A percentile compares a stretch with the other conserved stretches of the same genome.
These are phyloP conservation scores for Ichneumon xanthorius DNA, from an alignment of 2,888 invertebrate species.

Conservation along the genomic window DNA sequence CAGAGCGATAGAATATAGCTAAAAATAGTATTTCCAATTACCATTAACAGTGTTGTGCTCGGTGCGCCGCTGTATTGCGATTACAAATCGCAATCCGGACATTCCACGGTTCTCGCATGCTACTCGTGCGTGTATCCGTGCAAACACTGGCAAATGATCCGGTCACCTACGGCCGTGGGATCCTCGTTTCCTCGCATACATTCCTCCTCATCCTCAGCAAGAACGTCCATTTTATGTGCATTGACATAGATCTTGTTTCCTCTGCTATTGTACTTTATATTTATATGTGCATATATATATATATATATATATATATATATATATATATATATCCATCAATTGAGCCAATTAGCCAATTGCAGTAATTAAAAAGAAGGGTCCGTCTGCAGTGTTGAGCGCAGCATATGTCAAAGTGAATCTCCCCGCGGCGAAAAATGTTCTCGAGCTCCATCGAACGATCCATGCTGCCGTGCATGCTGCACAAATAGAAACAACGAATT, in stretches of 20 bases:
- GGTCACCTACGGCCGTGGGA: slow-evolving; percentile 25
- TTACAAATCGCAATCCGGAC: slow-evolving; percentile 45
- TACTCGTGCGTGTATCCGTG: slow-evolving; percentile 6
- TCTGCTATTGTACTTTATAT: slow-evolving; percentile 1
- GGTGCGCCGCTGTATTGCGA: slow-evolving; percentile 21
- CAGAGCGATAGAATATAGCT: slow-evolving; percentile 26
- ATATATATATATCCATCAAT: slow-evolving; percentile 68
- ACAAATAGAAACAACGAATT: neutral
- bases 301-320: too few species aligned
- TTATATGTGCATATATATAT: neutral
- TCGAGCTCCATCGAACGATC: slow-evolving; percentile 21
- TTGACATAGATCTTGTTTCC: slow-evolving; percentile 16
- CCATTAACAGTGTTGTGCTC: slow-evolving; percentile 25
- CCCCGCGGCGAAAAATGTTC: slow-evolving; percentile 21
- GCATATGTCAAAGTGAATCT: neutral
- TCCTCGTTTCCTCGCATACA: slow-evolving; percentile 20
- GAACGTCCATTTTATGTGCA: neutral
- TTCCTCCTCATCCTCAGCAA: neutral
- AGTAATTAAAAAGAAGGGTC: slow-evolving; percentile 76
- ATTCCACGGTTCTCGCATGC: slow-evolving; percentile 31
- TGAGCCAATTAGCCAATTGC: slow-evolving; percentile 80
- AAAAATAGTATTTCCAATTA: slow-evolving; percentile 50
- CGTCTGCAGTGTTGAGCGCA: slow-evolving; percentile 18
- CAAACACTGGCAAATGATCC: neutral
- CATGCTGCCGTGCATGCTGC: neutral